A percentile compares a stretch with the other conserved stretches of the same genome.
These are phyloP conservation scores for Leucophora obtusa DNA, from an alignment of 2,888 invertebrate species.

Conservation along the genomic window DNA sequence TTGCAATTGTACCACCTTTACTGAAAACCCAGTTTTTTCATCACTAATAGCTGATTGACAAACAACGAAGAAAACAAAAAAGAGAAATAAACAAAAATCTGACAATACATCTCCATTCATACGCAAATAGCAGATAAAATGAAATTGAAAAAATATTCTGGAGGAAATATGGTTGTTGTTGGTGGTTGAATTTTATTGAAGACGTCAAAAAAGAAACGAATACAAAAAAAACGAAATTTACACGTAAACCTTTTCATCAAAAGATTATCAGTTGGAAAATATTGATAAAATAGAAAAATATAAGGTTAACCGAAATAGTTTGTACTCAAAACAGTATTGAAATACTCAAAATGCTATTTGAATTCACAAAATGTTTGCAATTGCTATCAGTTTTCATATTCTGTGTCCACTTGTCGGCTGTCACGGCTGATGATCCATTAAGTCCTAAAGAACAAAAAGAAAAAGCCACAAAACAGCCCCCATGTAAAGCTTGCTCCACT, in stretches of 20 bases:
- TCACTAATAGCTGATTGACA: slow-evolving; percentile 7
- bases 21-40: too few relatives aligned
- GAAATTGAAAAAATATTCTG: slow-evolving; percentile 36
- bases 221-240: slow-evolving; percentile 28
- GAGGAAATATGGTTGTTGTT: slow-evolving; percentile 33
- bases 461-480: slow-evolving; percentile 82
- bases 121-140: background rate
- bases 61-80: slow-evolving; percentile 9
- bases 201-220: slow-evolving; percentile 10
- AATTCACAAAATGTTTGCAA: slow-evolving; percentile 2
- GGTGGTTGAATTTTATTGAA: slow-evolving; percentile 28
- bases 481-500: slow-evolving; percentile 88
- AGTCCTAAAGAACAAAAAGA: slow-evolving; percentile 69
- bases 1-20: too few relatives aligned
- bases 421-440: slow-evolving; percentile 53
- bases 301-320: slow-evolving; percentile 2
- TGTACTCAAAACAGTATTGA: background rate
- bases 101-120: background rate
- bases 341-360: slow-evolving; percentile 4
- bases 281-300: slow-evolving; percentile 3
- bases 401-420: slow-evolving; percentile 5
- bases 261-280: slow-evolving; percentile 41
- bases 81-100: slow-evolving; percentile 20
- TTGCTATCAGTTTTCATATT: slow-evolving; percentile 14
- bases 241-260: slow-evolving; percentile 51